Percentiles rank a stretch among this genome's conserved stretches.
phyloP scores from a whole-genome alignment of 1,140 invertebrate genomes.

The Eurosta solidaginis region DNA sequence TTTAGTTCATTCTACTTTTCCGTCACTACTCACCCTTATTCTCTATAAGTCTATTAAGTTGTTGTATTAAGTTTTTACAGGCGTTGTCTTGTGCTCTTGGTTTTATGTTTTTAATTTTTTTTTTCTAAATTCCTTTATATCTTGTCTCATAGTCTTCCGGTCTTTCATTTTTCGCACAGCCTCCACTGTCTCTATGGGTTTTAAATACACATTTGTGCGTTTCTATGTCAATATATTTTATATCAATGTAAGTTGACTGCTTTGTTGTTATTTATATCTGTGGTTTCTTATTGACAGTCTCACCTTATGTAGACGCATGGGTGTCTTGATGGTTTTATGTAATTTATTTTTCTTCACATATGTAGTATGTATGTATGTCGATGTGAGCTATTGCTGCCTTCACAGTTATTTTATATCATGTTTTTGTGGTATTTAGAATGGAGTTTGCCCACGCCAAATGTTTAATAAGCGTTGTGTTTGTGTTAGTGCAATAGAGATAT shows the following conservation, averaged over 20 bases:
- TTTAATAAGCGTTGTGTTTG: too few species aligned
- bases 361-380: neutral
- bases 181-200: neutral
- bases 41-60: neutral
- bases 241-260: neutral
- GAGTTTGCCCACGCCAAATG: too few species aligned
- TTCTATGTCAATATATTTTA: neutral
- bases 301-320: neutral
- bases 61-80: neutral
- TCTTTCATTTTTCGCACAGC: neutral
- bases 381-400: neutral
- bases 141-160: conserved; percentile 37
- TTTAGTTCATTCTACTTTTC: neutral
- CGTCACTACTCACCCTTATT: neutral
- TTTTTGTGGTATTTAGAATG: too few species aligned
- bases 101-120: conserved; percentile 24
- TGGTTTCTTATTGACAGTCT: conserved; percentile 5
- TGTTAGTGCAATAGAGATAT: too few species aligned
- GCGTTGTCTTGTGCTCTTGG: neutral
- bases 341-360: neutral
- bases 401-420: neutral
- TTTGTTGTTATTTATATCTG: conserved; percentile 5
- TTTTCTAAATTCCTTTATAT: conserved; percentile 33
- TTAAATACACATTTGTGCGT: conserved; percentile 8
- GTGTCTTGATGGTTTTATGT: neutral